A percentile compares a stretch with the other conserved stretches of the same genome.
Conservation (phyloP, 2,888 invertebrate species). For the Capitulum mitella region DNA sequence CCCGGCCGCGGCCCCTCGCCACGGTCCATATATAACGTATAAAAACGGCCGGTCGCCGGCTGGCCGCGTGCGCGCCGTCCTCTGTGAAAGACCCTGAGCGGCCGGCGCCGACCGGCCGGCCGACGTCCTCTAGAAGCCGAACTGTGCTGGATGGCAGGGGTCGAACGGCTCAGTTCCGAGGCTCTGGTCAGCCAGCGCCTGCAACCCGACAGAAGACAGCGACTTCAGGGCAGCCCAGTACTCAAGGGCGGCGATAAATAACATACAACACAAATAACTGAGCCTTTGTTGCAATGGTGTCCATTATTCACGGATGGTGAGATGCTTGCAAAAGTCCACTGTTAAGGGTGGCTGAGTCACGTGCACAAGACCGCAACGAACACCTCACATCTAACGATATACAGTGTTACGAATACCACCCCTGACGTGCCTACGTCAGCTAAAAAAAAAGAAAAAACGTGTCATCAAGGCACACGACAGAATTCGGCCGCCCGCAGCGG, state of each 20-base stretch:
- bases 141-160: background rate
- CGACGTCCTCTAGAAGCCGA: background rate
- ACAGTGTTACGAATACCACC: no score
- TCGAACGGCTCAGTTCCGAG: background rate
- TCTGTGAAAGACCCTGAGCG: background rate
- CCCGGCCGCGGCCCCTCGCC: background rate
- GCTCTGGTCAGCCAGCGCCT: background rate
- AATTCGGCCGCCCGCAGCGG: background rate
- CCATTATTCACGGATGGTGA: no score
- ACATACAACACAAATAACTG: no score
- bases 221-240: no score
- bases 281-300: no score
- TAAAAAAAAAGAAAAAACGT: no score
- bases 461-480: background rate
- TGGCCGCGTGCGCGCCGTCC: background rate
- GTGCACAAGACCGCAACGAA: no score
- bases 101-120: conserved; percentile 1
- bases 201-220: background rate
- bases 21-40: background rate
- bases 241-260: no score
- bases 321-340: no score
- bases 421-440: no score
- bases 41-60: background rate
- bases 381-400: no score
- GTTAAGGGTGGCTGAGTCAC: no score